phyloP scores from a whole-genome alignment of 1,140 invertebrate species.

The Caenorhabditis brenneri region DNA sequence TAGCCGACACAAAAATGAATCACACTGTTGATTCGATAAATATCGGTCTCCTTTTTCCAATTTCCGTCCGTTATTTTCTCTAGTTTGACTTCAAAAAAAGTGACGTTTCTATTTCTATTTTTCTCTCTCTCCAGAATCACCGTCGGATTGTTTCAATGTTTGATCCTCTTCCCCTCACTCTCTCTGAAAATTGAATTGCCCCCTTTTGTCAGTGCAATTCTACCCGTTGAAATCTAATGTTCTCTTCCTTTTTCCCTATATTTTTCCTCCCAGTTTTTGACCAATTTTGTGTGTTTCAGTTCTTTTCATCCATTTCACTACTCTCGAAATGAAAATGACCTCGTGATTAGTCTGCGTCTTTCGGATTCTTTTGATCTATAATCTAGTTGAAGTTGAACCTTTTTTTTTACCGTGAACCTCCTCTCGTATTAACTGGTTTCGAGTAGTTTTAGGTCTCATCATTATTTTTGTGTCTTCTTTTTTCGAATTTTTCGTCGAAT shows the following conservation, averaged over 20 bases:
- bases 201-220: neutral
- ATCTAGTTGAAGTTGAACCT: neutral
- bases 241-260: neutral
- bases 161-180: neutral
- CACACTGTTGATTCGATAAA: neutral
- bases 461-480: neutral
- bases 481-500: neutral
- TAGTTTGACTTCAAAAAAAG: neutral
- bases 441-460: neutral
- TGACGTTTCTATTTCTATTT: neutral
- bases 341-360: neutral
- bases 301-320: neutral
- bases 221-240: conserved; percentile 3
- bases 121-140: neutral
- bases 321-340: conserved; percentile 24
- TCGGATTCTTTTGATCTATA: neutral
- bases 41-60: neutral
- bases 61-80: neutral
- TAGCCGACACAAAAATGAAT: neutral
- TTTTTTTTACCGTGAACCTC: conserved; percentile 12
- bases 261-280: neutral
- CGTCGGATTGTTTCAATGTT: conserved; percentile 24
- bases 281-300: conserved; percentile 16
- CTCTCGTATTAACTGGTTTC: neutral
- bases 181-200: neutral